Percentiles rank a stretch among this genome's conserved stretches.
Evolutionary conservation across 2,113 vertebrate genomes (phyloP).

Genomic region (Candoia aspera): DNA sequence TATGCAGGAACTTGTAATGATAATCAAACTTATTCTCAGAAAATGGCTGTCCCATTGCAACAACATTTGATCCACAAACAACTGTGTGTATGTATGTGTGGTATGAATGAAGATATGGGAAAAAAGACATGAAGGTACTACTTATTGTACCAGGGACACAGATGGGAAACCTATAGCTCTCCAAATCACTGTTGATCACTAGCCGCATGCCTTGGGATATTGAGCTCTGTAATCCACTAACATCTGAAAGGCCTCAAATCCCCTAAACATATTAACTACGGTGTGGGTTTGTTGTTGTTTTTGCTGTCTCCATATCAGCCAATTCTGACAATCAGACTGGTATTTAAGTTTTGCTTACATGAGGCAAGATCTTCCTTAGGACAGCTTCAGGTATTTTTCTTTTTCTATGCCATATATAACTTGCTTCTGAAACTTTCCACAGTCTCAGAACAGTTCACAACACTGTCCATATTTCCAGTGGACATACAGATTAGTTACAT

Average conservation of each 20-base stretch:
- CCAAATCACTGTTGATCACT: background rate
- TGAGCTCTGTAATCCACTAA: background rate
- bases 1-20: background rate
- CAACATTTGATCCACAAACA: background rate
- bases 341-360: background rate
- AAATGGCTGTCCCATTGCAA: background rate
- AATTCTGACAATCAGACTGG: background rate
- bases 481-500: conserved; percentile 12
- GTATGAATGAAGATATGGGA: background rate
- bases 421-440: background rate
- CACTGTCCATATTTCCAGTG: background rate
- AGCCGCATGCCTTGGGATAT: background rate
- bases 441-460: background rate
- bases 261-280: too few species aligned
- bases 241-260: background rate
- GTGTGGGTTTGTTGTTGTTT: background rate
- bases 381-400: background rate
- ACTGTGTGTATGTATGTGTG: background rate
- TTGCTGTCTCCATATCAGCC: background rate
- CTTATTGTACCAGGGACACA: background rate
- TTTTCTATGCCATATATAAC: background rate
- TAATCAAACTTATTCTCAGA: background rate
- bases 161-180: background rate
- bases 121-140: background rate
- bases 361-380: background rate